Base-by-base conservation (phyloP, 2,797 vertebrate species). In the Numenius phaeopus region DNA sequence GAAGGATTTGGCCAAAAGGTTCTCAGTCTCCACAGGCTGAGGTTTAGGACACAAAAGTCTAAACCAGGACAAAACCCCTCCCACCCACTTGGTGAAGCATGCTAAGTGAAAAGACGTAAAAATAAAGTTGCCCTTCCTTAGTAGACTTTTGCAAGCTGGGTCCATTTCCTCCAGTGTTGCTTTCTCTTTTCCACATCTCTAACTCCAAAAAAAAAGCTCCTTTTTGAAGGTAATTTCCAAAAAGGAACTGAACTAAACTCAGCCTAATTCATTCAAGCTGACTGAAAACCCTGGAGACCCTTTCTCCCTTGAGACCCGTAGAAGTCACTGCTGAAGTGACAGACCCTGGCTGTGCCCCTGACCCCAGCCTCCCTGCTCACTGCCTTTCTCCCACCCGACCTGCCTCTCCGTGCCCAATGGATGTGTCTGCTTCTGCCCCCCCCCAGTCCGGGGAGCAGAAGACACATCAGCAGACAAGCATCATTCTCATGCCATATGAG, bases 331-430 rank as follows among this genome's bases (percentile, higher is more conserved):
- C 46, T 66, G 42, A 44, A 65, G 6, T 61, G 55, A 14, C 55
- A 54, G 47, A 3, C 55, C 23, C 42, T 73, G 78, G 14, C 26
- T 3, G 1, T 88, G 27, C 5, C n/a, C 24, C 27, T 69, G 37
- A 7, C 9, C 47, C 15, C 1, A 0, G 29, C 21, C 22, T 52
- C 39, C 42, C 57, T 0, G 3, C 66, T 30, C 23, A 42, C 37
- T 70, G 57, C 57, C 49, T n/a, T 44, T 37, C 40, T 14, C 1
- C 0, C 30, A 20, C 57, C 47, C 3, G 3, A 11, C 5, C 11
- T 70, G 30, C 50, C 32, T 69, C 24, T 24, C 26, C 12, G 7
- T 55, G 57, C 77, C 39, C n/a, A 14, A 9, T 21, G 30, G 17
- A 26, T 32, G 22, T 9, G 7, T 40, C 79, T 85, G 59, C 66